Evolutionary conservation across 2,797 vertebrate genomes (phyloP).

Genomic region (Dallia pectoralis): DNA sequence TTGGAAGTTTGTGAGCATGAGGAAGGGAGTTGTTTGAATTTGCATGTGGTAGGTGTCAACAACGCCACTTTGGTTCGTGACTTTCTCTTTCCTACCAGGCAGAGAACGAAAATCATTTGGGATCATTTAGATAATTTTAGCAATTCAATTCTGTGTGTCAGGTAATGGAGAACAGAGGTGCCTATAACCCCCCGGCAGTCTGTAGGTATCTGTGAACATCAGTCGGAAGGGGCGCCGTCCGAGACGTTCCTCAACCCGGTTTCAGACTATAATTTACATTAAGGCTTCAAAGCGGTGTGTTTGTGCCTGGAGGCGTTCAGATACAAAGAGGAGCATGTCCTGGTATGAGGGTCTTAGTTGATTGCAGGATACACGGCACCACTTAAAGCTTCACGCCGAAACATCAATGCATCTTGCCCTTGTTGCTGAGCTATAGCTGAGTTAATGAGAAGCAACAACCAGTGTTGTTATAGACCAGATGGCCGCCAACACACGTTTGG

Average conservation of each 20-base stretch:
- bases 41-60: neutral
- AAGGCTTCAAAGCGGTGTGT: conserved; percentile 10
- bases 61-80: neutral
- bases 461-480: conserved; percentile 73
- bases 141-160: neutral
- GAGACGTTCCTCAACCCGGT: conserved; percentile 39
- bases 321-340: neutral
- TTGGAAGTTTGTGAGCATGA: neutral
- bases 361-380: neutral
- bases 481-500: conserved; percentile 58
- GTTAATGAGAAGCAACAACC: conserved; percentile 67
- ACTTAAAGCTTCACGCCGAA: conserved; percentile 22
- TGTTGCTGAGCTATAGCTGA: conserved; percentile 47
- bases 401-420: conserved; percentile 24
- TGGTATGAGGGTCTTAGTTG: neutral
- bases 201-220: conserved; percentile 17
- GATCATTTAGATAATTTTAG: neutral
- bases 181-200: conserved; percentile 7
- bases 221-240: conserved; percentile 36
- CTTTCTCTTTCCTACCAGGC: neutral
- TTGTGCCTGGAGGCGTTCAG: conserved; percentile 14
- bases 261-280: conserved; percentile 54
- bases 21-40: too few species aligned
- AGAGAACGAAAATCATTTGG: neutral
- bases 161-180: conserved; percentile 7